Conservation (phyloP, 2,113 vertebrate genomes). For the Corydoras sp. region DNA sequence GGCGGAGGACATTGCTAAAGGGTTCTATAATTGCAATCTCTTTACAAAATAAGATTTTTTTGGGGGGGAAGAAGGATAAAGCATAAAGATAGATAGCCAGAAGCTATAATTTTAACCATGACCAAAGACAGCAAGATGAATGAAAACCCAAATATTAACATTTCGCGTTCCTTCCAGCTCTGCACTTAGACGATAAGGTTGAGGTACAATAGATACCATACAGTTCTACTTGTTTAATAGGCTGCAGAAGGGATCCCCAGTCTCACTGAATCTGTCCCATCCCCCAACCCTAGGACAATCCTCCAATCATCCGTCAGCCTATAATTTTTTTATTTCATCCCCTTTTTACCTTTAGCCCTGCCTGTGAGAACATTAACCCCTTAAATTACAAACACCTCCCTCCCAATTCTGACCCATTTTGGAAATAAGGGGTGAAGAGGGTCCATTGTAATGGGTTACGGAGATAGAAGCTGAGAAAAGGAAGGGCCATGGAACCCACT, state of each 20-base stretch:
- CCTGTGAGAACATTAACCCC: slow-evolving; percentile 26
- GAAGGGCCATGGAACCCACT: slow-evolving; percentile 11
- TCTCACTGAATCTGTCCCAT: slow-evolving; percentile 12
- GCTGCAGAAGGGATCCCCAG: not conserved
- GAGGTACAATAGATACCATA: slow-evolving; percentile 21
- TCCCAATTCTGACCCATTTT: slow-evolving; percentile 64
- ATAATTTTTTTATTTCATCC: slow-evolving; percentile 20
- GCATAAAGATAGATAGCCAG: slow-evolving; percentile 46
- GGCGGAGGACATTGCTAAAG: slow-evolving; percentile 37
- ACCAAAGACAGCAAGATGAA: slow-evolving; percentile 54
- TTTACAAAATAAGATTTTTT: slow-evolving; percentile 44
- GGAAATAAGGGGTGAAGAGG: slow-evolving; percentile 53
- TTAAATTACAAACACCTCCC: slow-evolving; percentile 35
- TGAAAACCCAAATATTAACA: slow-evolving; percentile 50
- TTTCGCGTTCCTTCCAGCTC: slow-evolving; percentile 47
- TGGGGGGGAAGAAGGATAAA: slow-evolving; percentile 45
- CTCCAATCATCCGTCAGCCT: not conserved
- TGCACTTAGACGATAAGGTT: slow-evolving; percentile 12
- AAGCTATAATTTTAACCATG: slow-evolving; percentile 52
- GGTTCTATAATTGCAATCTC: slow-evolving; percentile 44
- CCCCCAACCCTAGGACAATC: not conserved
- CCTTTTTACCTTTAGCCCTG: slow-evolving; percentile 38
- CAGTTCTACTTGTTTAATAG: slow-evolving; percentile 15
- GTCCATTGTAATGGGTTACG: slow-evolving; percentile 22
- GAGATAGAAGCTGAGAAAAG: slow-evolving; percentile 15